Percentiles rank a stretch among this genome's conserved stretches.
phyloP scores from a whole-genome alignment of 2,888 invertebrate species.

The Ichneumoninae sp. region DNA sequence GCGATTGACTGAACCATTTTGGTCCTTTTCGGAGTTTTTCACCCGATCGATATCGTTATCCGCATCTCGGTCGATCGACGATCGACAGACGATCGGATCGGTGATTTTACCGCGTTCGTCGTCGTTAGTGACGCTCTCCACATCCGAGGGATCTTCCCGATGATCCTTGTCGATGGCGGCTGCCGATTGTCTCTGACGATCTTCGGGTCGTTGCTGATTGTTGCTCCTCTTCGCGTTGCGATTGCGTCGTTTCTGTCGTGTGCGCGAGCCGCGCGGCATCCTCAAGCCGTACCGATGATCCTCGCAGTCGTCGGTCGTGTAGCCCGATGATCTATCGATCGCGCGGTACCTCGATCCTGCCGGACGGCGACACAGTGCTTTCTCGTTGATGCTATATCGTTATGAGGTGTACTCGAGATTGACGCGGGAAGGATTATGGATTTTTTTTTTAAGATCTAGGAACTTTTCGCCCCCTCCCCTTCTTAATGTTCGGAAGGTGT shows the following conservation, averaged over 20 bases:
- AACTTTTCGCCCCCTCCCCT: background rate
- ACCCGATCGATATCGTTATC: conserved; percentile 14
- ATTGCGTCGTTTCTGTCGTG: conserved; percentile 75
- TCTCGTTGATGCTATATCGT: conserved; percentile 61
- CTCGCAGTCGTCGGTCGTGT: conserved; percentile 72
- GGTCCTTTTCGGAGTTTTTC: background rate
- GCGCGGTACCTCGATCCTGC: conserved; percentile 55
- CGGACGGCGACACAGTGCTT: conserved; percentile 60
- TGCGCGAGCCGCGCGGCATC: conserved; percentile 79
- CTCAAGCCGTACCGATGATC: conserved; percentile 29
- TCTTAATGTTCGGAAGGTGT: background rate
- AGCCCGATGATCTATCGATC: conserved; percentile 64
- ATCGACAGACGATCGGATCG: conserved; percentile 1
- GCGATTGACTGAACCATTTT: background rate
- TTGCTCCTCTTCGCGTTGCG: conserved; percentile 71
- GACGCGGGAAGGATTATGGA: conserved; percentile 33
- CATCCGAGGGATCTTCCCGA: conserved; percentile 55
- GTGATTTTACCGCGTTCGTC: background rate
- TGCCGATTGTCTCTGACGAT: conserved; percentile 37
- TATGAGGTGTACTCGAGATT: conserved; percentile 56
- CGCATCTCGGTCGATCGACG: conserved; percentile 40
- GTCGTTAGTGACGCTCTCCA: conserved; percentile 13
- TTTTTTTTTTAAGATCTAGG: background rate
- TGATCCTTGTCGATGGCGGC: conserved; percentile 44
- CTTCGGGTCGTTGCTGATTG: conserved; percentile 29